phyloP scores from a whole-genome alignment of 2,113 vertebrate species.

The Trichechus manatus region DNA sequence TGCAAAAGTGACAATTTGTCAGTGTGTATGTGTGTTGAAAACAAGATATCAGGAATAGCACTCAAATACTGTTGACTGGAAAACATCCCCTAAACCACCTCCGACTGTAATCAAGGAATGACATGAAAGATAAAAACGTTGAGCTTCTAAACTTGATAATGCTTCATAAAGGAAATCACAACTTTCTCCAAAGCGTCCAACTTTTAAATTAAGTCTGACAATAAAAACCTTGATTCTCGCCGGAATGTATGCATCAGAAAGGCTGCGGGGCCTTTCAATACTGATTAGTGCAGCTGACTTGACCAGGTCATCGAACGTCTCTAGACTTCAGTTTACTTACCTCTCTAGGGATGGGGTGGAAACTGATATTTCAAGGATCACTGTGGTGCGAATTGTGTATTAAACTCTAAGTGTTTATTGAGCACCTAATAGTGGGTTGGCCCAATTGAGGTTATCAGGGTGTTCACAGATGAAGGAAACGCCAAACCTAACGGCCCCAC shows the following conservation, averaged over 20 bases:
- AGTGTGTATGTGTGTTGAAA: slow-evolving; percentile 1
- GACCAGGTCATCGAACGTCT: not conserved
- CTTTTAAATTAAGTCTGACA: not conserved
- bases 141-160: not conserved
- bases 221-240: not conserved
- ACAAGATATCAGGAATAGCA: not conserved
- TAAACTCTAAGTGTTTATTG: not conserved
- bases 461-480: not conserved
- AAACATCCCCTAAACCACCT: not conserved
- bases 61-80: not conserved
- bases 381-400: not conserved
- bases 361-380: not conserved
- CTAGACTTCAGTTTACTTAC: not conserved
- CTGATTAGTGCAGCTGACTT: not conserved
- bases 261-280: not conserved
- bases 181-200: not conserved
- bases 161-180: not conserved
- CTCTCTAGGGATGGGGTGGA: not conserved
- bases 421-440: not conserved
- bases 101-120: not conserved
- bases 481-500: not conserved
- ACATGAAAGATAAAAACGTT: not conserved
- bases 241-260: not conserved
- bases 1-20: not conserved
- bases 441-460: no score